These are phyloP conservation scores for Asbolus verrucosus DNA, from an alignment of 1,140 invertebrate genomes.

Conservation along the genomic window DNA sequence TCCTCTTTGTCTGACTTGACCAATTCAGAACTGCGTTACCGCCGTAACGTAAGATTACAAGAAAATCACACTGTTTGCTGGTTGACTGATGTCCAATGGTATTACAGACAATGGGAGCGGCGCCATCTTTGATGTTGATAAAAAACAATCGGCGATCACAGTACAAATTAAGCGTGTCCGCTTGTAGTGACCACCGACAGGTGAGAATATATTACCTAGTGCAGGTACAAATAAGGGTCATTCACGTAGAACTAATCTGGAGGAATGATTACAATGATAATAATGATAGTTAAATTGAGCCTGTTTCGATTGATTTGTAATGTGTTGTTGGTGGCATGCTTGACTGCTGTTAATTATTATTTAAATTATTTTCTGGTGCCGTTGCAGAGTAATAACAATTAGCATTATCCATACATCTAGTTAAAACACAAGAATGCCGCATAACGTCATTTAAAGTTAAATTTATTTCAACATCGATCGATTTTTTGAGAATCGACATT, in stretches of 20 bases:
- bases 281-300: slow-evolving; percentile 13
- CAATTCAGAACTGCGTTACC: background rate
- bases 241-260: slow-evolving; percentile 54
- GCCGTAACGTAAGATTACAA: slow-evolving; percentile 13
- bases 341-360: background rate
- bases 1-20: slow-evolving; percentile 6
- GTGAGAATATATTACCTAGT: slow-evolving; percentile 57
- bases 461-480: no score
- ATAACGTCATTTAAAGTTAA: slow-evolving; percentile 13
- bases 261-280: slow-evolving; percentile 44
- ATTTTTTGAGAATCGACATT: no score
- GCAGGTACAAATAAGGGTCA: slow-evolving; percentile 45
- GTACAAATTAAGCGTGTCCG: slow-evolving; percentile 59
- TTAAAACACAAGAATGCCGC: background rate
- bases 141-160: slow-evolving; percentile 52
- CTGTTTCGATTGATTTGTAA: slow-evolving; percentile 42
- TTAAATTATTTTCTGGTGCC: slow-evolving; percentile 2
- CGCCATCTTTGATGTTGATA: slow-evolving; percentile 56
- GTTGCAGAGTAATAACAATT: no score
- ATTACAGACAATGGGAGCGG: slow-evolving; percentile 53
- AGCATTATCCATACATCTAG: no score
- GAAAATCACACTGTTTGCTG: slow-evolving; percentile 45
- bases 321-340: background rate
- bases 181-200: slow-evolving; percentile 56
- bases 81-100: slow-evolving; percentile 56